phyloP scores from a whole-genome alignment of 2,888 invertebrate species.

The Steinernema hermaphroditum region DNA sequence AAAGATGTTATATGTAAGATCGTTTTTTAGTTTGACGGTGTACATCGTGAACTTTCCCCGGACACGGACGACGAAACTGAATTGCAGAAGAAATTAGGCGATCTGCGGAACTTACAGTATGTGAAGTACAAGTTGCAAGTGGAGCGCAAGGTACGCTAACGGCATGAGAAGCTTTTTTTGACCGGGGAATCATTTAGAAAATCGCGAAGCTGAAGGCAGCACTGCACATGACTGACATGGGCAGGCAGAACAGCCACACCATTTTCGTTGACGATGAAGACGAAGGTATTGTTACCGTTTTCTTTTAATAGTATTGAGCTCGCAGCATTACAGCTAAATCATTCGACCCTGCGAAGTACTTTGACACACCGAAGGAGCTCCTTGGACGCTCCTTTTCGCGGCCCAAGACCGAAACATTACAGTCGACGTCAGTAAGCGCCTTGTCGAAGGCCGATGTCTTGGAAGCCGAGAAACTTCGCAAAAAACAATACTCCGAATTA shows the following conservation, averaged over 20 bases:
- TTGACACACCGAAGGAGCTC: conserved; percentile 78
- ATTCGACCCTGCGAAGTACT: conserved; percentile 76
- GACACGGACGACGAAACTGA: conserved; percentile 76
- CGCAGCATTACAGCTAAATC: conserved; percentile 67
- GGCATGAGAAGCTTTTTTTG: not conserved
- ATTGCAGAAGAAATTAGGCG: conserved; percentile 82
- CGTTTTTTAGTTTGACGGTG: conserved; percentile 50
- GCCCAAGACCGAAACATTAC: conserved; percentile 67
- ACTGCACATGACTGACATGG: conserved; percentile 53
- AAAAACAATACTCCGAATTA: conserved; percentile 61
- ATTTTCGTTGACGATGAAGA: conserved; percentile 58
- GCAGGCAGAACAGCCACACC: conserved; percentile 49
- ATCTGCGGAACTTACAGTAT: conserved; percentile 86
- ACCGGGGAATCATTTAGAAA: conserved; percentile 45
- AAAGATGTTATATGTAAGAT: conserved; percentile 12
- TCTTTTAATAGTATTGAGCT: conserved; percentile 75
- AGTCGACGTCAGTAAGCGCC: conserved; percentile 40
- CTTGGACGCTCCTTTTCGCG: conserved; percentile 76
- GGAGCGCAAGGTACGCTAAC: conserved; percentile 60
- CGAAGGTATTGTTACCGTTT: conserved; percentile 47
- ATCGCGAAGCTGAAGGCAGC: conserved; percentile 59
- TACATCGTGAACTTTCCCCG: conserved; percentile 74
- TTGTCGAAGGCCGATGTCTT: conserved; percentile 35
- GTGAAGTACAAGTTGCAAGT: conserved; percentile 75
- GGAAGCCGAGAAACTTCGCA: conserved; percentile 53